Evolutionary conservation across 2,797 vertebrate genomes (phyloP), one percentile per base, ranked within the genome.

Genomic region (Sciurus carolinensis): DNA sequence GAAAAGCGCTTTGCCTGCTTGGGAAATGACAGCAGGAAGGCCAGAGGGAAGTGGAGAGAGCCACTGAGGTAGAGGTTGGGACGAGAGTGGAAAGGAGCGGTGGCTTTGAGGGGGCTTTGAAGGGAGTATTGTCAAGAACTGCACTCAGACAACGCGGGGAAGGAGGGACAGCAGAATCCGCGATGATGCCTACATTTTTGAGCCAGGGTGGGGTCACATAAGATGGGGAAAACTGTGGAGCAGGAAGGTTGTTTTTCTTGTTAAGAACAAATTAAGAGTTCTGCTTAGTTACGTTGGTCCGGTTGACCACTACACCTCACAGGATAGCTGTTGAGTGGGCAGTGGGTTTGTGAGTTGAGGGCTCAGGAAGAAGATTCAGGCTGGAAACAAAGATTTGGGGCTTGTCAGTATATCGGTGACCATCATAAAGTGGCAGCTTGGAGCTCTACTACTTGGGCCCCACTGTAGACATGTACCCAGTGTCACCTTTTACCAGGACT

Each of bases 401-500:
- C 7, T 7, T 0, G 0, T 15, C 47, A 50, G 15, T 1, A 24
- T 26, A 33, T 2, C 20, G 50, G 50, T 59, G 52, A 54, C 69
- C 7, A 12, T 30, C 50, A 79, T 24, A 28, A 26, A 4, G 8
- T 6, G 64, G 85, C 76, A 71, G 36, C 24, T 28, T 62, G 52
- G 64, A 22, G 42, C 33, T 26, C 36, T 30, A 52, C 2, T 5
- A 14, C 84, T 79, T 5, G 14, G 24, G 7, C 20, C 26, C 57
- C 22, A 42, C 69, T 76, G 62, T 30, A 59, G 59, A 36, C n/a
- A 62, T 1, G 0, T 1, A 18, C 14, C 83, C 30, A 33, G 15
- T 50, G 28, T 69, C 24, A 26, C 44, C 28, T 81, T 44, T 15
- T 20, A 8, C 57, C 18, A 87, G 62, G 20, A 36, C 33, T 57